A percentile compares a stretch with the other conserved stretches of the same genome.
phyloP scores from a whole-genome alignment of 2,113 vertebrate species.

The Hiodon tergisus region DNA sequence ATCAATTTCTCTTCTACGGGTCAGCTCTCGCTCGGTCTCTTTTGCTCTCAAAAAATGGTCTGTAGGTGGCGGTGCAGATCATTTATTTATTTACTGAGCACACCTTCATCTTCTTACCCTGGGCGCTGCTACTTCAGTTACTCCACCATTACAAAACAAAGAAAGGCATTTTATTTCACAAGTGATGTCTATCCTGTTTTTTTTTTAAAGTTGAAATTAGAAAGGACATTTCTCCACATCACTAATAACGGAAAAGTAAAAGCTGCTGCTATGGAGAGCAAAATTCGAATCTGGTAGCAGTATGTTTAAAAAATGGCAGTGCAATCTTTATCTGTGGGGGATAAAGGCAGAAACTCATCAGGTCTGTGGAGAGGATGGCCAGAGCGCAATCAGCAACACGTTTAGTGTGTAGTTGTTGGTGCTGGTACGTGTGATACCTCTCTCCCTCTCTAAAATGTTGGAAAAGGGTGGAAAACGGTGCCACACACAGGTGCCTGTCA shows the following conservation, averaged over 20 bases:
- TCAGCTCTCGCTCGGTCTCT: neutral
- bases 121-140: neutral
- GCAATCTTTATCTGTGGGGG: too few species aligned
- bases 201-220: too few species aligned
- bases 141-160: neutral
- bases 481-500: too few species aligned
- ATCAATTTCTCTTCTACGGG: slow-evolving; percentile 1
- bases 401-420: too few species aligned
- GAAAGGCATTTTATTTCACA: neutral
- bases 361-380: too few species aligned
- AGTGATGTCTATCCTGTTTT: neutral
- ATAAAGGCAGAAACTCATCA: too few species aligned
- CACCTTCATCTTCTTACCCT: slow-evolving; percentile 2
- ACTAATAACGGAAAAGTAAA: neutral
- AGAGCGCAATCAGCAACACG: too few species aligned
- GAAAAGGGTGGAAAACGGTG: too few species aligned
- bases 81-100: neutral
- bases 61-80: slow-evolving; percentile 26
- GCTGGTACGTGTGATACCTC: too few species aligned
- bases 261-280: neutral
- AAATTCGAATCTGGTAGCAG: too few species aligned
- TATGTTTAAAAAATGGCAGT: too few species aligned
- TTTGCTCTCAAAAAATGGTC: neutral
- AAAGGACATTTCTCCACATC: neutral
- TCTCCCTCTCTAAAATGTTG: too few species aligned